Conservation (phyloP, 2,113 vertebrate genomes). For the Gopherus evgoodei region DNA sequence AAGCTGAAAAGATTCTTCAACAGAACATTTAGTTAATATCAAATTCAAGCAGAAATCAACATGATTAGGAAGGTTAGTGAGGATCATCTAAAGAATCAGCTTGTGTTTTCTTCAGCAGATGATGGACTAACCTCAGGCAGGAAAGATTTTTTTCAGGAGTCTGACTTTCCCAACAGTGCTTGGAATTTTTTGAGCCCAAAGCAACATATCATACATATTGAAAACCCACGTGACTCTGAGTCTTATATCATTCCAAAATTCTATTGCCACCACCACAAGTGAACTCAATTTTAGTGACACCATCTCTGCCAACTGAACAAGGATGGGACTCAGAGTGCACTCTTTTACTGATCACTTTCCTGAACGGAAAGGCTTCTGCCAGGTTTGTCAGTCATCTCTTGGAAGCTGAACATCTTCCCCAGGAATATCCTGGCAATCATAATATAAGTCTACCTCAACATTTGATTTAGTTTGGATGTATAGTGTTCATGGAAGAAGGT, state of each 20-base stretch:
- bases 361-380: constrained; percentile 27
- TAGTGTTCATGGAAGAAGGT: background rate
- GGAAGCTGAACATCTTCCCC: too few species aligned
- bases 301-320: constrained; percentile 49
- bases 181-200: constrained; percentile 56
- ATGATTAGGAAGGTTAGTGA: background rate
- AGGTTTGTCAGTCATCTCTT: background rate
- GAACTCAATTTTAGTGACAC: constrained; percentile 64
- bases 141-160: constrained; percentile 57
- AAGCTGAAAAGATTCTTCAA: constrained; percentile 58
- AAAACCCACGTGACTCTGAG: constrained; percentile 73
- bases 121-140: constrained; percentile 63
- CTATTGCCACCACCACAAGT: constrained; percentile 65
- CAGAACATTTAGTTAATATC: constrained; percentile 52
- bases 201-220: constrained; percentile 55
- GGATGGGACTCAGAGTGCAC: constrained; percentile 36
- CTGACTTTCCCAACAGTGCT: constrained; percentile 71
- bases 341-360: background rate
- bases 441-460: background rate
- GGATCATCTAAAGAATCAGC: constrained; percentile 43
- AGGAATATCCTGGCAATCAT: background rate
- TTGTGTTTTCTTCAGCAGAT: constrained; percentile 35
- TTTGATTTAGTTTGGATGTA: background rate
- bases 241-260: constrained; percentile 65
- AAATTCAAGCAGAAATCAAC: constrained; percentile 39